Percentiles rank a stretch among this genome's conserved stretches.
These are phyloP conservation scores for Bagarius yarrelli DNA, from an alignment of 2,113 vertebrate species.

Conservation along the genomic window DNA sequence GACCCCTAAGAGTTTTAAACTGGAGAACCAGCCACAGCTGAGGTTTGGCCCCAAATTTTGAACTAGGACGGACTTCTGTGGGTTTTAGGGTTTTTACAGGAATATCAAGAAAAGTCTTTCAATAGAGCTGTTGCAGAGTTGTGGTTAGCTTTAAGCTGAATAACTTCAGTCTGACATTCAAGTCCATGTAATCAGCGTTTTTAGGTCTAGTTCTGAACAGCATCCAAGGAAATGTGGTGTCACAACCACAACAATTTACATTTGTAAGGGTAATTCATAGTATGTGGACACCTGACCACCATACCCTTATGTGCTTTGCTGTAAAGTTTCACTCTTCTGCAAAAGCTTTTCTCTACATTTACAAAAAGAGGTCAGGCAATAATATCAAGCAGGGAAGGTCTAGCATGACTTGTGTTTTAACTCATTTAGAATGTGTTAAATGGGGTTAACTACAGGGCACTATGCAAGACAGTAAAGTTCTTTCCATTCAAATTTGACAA, in stretches of 20 bases:
- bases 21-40: background rate
- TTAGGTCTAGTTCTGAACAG: background rate
- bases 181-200: background rate
- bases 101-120: constrained; percentile 3
- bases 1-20: background rate
- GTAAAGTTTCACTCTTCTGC: background rate
- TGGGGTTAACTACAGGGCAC: background rate
- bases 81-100: background rate
- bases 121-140: background rate
- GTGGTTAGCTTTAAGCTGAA: background rate
- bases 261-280: background rate
- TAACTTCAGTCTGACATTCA: background rate
- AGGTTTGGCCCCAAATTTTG: background rate
- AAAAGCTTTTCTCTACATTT: background rate
- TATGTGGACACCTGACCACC: constrained; percentile 4
- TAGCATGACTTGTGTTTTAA: background rate
- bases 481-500: background rate
- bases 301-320: background rate
- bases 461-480: background rate
- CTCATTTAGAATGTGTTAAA: background rate
- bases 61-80: background rate
- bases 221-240: background rate
- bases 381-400: background rate
- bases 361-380: background rate
- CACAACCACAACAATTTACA: background rate